Evolutionary conservation across 2,113 vertebrate species (phyloP).

Genomic region (Gymnocephalus cernua): DNA sequence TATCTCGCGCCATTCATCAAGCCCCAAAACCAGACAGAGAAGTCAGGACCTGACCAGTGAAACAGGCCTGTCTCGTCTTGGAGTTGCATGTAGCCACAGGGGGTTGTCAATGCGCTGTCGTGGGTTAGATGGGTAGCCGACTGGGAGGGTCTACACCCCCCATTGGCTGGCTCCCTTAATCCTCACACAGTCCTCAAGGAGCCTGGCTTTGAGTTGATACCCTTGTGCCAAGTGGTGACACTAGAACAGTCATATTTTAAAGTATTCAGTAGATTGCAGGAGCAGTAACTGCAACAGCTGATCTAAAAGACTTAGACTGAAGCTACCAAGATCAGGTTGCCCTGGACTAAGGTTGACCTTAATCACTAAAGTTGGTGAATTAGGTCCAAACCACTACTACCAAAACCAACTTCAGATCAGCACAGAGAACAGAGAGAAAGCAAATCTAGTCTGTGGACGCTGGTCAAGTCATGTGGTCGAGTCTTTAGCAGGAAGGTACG

Average conservation of each 20-base stretch:
- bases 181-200: slow-evolving; percentile 66
- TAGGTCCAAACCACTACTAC: slow-evolving; percentile 60
- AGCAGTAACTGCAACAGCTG: slow-evolving; percentile 44
- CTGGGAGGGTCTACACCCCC: slow-evolving; percentile 54
- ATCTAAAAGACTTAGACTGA: slow-evolving; percentile 23
- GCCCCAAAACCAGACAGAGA: slow-evolving; percentile 58
- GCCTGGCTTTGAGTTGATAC: slow-evolving; percentile 40
- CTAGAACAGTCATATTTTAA: slow-evolving; percentile 28
- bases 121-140: slow-evolving; percentile 49
- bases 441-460: slow-evolving; percentile 52
- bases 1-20: slow-evolving; percentile 80
- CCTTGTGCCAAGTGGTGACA: slow-evolving; percentile 49
- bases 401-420: slow-evolving; percentile 62
- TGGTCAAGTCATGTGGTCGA: slow-evolving; percentile 73
- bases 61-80: slow-evolving; percentile 34
- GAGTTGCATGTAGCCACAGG: slow-evolving; percentile 15
- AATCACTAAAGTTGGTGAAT: slow-evolving; percentile 47
- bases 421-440: slow-evolving; percentile 44
- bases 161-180: slow-evolving; percentile 45
- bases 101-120: slow-evolving; percentile 27
- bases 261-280: slow-evolving; percentile 29
- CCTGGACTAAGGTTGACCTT: slow-evolving; percentile 33
- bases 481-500: slow-evolving; percentile 65
- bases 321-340: slow-evolving; percentile 54
- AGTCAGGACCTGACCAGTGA: slow-evolving; percentile 38